Base-by-base conservation (phyloP, 1,140 invertebrate species). In the Papilio xuthus region DNA sequence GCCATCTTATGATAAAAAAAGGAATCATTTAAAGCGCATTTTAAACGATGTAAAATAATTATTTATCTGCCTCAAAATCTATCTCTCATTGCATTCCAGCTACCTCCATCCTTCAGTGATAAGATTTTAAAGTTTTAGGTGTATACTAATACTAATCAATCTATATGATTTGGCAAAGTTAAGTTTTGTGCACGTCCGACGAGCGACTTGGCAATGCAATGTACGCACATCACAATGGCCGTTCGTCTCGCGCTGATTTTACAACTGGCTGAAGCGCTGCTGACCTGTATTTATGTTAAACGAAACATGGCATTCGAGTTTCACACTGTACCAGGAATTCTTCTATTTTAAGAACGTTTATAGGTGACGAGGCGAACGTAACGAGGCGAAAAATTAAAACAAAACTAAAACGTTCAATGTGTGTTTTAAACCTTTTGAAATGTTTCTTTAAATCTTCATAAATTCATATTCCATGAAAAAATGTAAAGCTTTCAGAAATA, bases 201-300 rank as follows among this genome's bases (percentile, higher is more conserved):
- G 60, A 67, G 13, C 60, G 60, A 26, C 23, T 67, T 67, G 60
- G 23, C 60, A 67, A 67, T 23, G 60, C 12, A 67, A 28, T 67
- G 60, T 67, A 67, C 60, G 60, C 60, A 67, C 26, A 67, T 67
- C 60, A 67, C 60, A 67, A 67, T 67, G 15, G 20, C 56, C 20
- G 60, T 67, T 67, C 60, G 60, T 32, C 60, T 28, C 56, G 23
- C 60, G 60, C 26, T 28, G 26, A 32, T 67, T 67, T 67, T 67
- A 67, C 60, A 67, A 67, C 60, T 67, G 60, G 60, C 60, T 67
- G 26, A 67, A 67, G 60, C 60, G 26, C 60, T 53, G 60, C 60
- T 67, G 60, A 67, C 60, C 60, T 67, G 60, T 67, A 67, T 67
- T 67, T 67, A 67, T 67, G 60, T 28, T 67, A 67, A 67, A 67